These are phyloP conservation scores for Calliopsis andreniformis DNA, from an alignment of 1,140 invertebrate genomes.

Conservation along the genomic window DNA sequence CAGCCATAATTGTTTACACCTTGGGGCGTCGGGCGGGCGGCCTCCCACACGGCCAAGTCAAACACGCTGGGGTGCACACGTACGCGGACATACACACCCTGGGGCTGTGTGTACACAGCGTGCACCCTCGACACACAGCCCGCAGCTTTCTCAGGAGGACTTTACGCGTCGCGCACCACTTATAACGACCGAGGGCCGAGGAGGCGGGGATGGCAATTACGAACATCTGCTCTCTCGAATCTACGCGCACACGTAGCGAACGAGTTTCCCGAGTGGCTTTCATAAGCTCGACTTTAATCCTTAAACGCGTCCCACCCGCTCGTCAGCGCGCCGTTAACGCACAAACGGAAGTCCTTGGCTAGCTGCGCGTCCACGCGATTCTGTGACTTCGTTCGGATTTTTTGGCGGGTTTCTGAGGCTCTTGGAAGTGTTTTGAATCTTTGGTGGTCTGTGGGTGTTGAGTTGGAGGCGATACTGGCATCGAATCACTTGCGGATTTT, in stretches of 20 bases:
- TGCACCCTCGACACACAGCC: conserved; percentile 27
- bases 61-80: conserved; percentile 7
- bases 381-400: not conserved
- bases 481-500: too few relatives aligned
- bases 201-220: conserved; percentile 62
- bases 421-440: too few relatives aligned
- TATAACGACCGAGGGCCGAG: conserved; percentile 13
- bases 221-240: conserved; percentile 70
- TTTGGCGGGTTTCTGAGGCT: not conserved
- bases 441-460: too few relatives aligned
- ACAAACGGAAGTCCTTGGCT: conserved; percentile 2
- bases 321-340: conserved; percentile 59
- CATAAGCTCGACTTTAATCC: conserved; percentile 66
- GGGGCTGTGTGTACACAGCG: conserved; percentile 18
- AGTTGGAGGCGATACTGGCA: too few relatives aligned
- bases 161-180: conserved; percentile 60
- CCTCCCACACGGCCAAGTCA: conserved; percentile 24
- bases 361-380: not conserved
- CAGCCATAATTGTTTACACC: conserved; percentile 50
- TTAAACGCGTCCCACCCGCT: conserved; percentile 57
- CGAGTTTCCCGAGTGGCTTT: conserved; percentile 61
- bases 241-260: conserved; percentile 60
- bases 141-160: conserved; percentile 55
- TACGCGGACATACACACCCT: conserved; percentile 25
- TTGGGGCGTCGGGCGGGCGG: conserved; percentile 5